These are phyloP conservation scores for Agrochola macilenta DNA, from an alignment of 2,888 invertebrate species.

Conservation along the genomic window DNA sequence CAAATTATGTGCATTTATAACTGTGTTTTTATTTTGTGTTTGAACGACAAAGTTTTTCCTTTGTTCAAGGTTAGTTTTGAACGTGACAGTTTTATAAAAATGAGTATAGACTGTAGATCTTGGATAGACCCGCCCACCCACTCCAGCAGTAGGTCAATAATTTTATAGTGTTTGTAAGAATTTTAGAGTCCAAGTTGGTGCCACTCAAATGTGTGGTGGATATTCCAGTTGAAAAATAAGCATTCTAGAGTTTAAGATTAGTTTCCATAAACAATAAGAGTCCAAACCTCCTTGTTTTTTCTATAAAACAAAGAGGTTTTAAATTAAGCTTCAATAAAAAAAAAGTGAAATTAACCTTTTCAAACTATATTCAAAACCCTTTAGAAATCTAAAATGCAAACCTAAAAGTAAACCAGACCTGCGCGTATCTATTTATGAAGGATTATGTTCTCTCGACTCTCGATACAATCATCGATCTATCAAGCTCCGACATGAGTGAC, in stretches of 20 bases:
- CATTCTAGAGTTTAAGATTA: neutral
- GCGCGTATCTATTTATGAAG: conserved; percentile 54
- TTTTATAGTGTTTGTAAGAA: neutral
- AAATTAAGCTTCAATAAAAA: neutral
- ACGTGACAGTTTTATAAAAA: conserved; percentile 2
- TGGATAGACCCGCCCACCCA: neutral
- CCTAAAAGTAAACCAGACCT: neutral
- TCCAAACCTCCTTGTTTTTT: neutral
- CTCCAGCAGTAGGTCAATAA: neutral
- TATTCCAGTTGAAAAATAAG: neutral
- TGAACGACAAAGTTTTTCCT: conserved; percentile 20
- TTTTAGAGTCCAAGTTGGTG: neutral
- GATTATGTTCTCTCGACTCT: conserved; percentile 62
- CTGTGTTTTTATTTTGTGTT: conserved; percentile 68
- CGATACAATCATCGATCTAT: conserved; percentile 86
- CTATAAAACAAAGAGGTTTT: neutral
- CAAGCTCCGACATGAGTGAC: conserved; percentile 83
- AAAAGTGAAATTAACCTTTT: neutral
- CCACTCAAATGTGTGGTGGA: neutral
- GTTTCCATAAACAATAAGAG: neutral
- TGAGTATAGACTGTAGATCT: neutral
- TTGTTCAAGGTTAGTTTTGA: conserved; percentile 51
- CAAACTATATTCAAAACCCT: neutral
- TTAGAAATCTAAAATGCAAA: neutral
- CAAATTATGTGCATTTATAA: conserved; percentile 88